These are phyloP conservation scores for Drosophila antonietae DNA, from an alignment of 2,888 invertebrate genomes.

Conservation along the genomic window DNA sequence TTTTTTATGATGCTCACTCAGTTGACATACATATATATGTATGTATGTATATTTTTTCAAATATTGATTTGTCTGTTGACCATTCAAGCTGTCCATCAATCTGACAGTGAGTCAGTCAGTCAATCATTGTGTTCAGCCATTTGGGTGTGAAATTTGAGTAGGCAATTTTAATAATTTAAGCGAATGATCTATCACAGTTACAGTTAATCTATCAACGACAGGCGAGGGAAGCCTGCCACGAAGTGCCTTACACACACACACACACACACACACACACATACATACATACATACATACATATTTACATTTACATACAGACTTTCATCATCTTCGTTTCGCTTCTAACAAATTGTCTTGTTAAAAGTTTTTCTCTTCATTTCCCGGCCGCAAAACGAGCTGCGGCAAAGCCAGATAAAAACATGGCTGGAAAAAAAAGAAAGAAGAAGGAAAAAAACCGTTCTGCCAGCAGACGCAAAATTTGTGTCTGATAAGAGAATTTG, in stretches of 20 bases:
- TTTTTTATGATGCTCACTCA: background rate
- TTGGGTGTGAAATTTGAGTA: constrained; percentile 73
- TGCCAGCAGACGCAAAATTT: background rate
- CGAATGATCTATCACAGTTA: constrained; percentile 84
- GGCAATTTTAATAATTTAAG: constrained; percentile 81
- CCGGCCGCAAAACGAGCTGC: constrained; percentile 21
- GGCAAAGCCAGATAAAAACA: constrained; percentile 56
- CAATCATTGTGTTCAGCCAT: constrained; percentile 39
- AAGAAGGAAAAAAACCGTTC: constrained; percentile 46
- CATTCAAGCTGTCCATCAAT: constrained; percentile 59
- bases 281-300: background rate
- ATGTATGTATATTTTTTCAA: constrained; percentile 5
- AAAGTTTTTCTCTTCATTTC: constrained; percentile 57
- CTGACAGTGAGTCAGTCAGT: constrained; percentile 37
- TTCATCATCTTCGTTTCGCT: constrained; percentile 25
- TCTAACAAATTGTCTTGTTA: constrained; percentile 77
- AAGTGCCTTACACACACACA: constrained; percentile 4
- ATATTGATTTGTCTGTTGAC: constrained; percentile 32
- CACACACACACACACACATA: background rate
- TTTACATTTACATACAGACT: background rate
- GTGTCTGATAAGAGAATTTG: constrained; percentile 72
- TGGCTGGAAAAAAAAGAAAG: constrained; percentile 28
- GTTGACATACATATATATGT: too few relatives aligned
- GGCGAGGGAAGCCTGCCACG: constrained; percentile 21
- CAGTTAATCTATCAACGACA: constrained; percentile 81